Evolutionary conservation across 2,888 invertebrate genomes (phyloP).

Genomic region (Margaritifera margaritifera): DNA sequence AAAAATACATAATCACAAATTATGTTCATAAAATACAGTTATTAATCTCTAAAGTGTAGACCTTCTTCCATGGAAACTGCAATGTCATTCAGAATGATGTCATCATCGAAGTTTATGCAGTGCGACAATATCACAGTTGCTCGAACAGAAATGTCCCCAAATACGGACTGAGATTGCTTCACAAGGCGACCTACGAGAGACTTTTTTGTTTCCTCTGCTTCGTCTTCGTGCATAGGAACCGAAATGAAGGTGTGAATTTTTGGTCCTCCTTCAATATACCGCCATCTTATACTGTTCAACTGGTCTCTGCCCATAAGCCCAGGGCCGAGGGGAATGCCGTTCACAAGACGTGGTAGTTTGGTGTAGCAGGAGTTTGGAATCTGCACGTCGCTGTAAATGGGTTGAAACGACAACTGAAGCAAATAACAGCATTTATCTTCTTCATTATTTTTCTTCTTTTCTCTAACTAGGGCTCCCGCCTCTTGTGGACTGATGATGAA

Average conservation of each 20-base stretch:
- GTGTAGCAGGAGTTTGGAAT: slow-evolving; percentile 61
- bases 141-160: slow-evolving; percentile 67
- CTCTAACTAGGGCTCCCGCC: slow-evolving; percentile 51
- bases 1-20: too few relatives aligned
- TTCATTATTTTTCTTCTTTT: slow-evolving; percentile 33
- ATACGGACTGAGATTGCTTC: slow-evolving; percentile 59
- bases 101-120: slow-evolving; percentile 61
- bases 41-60: slow-evolving; percentile 61
- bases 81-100: slow-evolving; percentile 66
- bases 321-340: slow-evolving; percentile 67
- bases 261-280: slow-evolving; percentile 62
- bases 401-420: slow-evolving; percentile 58
- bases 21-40: too few relatives aligned
- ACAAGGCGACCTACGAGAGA: slow-evolving; percentile 55
- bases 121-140: slow-evolving; percentile 60
- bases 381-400: slow-evolving; percentile 59
- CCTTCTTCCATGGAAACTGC: slow-evolving; percentile 61
- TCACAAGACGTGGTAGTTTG: slow-evolving; percentile 63
- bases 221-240: slow-evolving; percentile 58
- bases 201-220: slow-evolving; percentile 59
- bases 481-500: slow-evolving; percentile 60
- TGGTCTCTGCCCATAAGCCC: slow-evolving; percentile 61
- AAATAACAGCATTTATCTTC: slow-evolving; percentile 60
- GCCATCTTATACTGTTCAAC: slow-evolving; percentile 59
- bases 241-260: slow-evolving; percentile 63